A percentile compares a stretch with the other conserved stretches of the same genome.
These are phyloP conservation scores for Ameiurus melas DNA, from an alignment of 2,113 vertebrate genomes.

Conservation along the genomic window DNA sequence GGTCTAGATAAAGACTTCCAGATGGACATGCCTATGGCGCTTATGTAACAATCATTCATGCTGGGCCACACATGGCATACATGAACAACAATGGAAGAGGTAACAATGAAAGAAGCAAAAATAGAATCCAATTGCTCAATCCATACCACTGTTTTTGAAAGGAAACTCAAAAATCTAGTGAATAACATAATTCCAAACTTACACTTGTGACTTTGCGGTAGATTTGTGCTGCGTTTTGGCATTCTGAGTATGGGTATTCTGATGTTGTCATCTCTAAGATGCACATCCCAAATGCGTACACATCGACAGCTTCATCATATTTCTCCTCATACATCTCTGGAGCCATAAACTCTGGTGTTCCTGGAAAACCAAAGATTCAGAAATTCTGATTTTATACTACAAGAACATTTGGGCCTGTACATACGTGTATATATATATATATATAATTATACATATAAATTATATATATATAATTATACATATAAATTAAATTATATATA, in stretches of 20 bases:
- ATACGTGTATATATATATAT: too few relatives aligned
- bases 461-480: not conserved
- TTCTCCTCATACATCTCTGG: constrained; percentile 90
- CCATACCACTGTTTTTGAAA: not conserved
- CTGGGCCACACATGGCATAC: constrained; percentile 20
- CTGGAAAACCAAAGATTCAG: constrained; percentile 65
- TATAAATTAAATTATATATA: not conserved
- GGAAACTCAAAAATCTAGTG: not conserved
- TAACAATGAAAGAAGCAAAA: not conserved
- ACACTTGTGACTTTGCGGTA: constrained; percentile 98
- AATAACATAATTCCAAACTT: constrained; percentile 61
- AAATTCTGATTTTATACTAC: not conserved
- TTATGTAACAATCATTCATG: constrained; percentile 21
- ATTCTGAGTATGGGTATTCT: constrained; percentile 21
- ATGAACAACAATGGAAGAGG: not conserved
- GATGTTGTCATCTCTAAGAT: constrained; percentile 86
- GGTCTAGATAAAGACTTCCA: constrained; percentile 34
- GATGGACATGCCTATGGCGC: constrained; percentile 21
- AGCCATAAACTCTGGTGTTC: constrained; percentile 81
- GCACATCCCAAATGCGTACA: constrained; percentile 98
- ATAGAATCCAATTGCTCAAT: not conserved
- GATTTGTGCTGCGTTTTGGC: constrained; percentile 14
- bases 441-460: too few relatives aligned
- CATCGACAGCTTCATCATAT: constrained; percentile 94
- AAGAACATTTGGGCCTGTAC: not conserved